Percentiles rank a stretch among this genome's conserved stretches.
phyloP scores from a whole-genome alignment of 30 jellyfish, hydroid and myxozoan species.

The Cassiopea andromeda region DNA sequence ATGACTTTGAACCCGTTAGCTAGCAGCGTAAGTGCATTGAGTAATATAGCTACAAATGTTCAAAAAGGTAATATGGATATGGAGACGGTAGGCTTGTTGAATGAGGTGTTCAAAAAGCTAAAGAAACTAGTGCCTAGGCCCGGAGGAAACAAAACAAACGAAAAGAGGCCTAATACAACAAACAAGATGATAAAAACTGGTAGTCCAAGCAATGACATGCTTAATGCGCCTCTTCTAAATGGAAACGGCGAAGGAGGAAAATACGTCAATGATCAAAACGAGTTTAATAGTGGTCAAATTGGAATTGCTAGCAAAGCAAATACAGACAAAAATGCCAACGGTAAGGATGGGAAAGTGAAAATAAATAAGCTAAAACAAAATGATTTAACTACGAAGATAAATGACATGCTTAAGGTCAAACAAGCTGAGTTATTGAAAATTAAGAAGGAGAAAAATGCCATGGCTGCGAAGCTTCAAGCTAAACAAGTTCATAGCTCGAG shows the following conservation, averaged over 20 bases:
- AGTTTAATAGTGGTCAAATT: background rate
- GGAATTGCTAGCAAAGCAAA: background rate
- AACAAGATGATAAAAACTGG: background rate
- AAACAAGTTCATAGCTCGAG: constrained; percentile 23
- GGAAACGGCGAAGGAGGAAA: background rate
- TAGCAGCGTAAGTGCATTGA: constrained; percentile 62
- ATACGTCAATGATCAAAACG: background rate
- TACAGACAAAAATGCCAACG: background rate
- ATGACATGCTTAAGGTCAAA: constrained; percentile 21
- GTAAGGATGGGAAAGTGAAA: constrained; percentile 1
- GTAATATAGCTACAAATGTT: constrained; percentile 40
- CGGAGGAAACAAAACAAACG: constrained; percentile 17
- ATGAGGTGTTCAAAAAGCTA: constrained; percentile 66
- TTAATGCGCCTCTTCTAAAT: background rate
- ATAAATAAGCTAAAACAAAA: constrained; percentile 20
- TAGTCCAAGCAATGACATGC: background rate
- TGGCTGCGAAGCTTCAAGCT: background rate
- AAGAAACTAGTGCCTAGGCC: constrained; percentile 54
- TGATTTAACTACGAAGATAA: constrained; percentile 35
- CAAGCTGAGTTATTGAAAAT: constrained; percentile 31
- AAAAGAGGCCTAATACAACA: background rate
- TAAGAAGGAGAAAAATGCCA: background rate
- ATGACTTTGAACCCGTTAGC: constrained; percentile 57
- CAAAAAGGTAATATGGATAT: constrained; percentile 64
- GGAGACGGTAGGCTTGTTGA: constrained; percentile 60